Base-by-base conservation (phyloP, 2,797 vertebrate genomes). In the Spea hammondii region DNA sequence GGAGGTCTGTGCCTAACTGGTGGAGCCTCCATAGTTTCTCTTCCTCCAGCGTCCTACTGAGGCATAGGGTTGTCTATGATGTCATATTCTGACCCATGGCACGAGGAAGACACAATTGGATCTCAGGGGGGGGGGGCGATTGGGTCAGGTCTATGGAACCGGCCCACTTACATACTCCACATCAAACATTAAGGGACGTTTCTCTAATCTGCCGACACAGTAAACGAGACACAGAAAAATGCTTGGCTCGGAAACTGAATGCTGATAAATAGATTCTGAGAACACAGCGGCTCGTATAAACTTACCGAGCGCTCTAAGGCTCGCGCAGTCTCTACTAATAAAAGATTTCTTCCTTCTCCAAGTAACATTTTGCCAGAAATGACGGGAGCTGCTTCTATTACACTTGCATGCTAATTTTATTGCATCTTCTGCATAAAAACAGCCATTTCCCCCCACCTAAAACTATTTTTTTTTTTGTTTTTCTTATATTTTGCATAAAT, bases 401-500 rank as follows among this genome's bases (percentile, higher is more conserved):
- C 8, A 10, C 60, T 44, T 46, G 13, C 74, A 76, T 67, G 64
- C 64, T 76, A 67, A 76, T 66, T 54, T 13, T 60, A 68, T 76
- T 66, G 65, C 32, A 50, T 67, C 9, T 13, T 69, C 74, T 49
- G 74, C 54, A 69, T 76, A 60, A 68, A 76, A 68, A 65, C 55
- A 2, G 6, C n/a, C 48, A 14, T 76, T 74, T 69, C 49, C 14
- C 14, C 32, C 4, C 48, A 10, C 65, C 32, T 67, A 11, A 13
- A 9, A 45, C 64, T 48, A 32, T 72, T 65, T 17, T 48, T 7
- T 45, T 47, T 55, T 46, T 13, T 64, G 48, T 66, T 55, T 44
- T 47, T 32, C 10, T n/a, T 8, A 14, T 51, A 32, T 69, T 59
- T 76, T 76, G 65, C 74, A 69, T 68, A 76, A 67, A 44, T 76